These are phyloP conservation scores for Isichthys henryi DNA, from an alignment of 2,113 vertebrate species.

Conservation along the genomic window DNA sequence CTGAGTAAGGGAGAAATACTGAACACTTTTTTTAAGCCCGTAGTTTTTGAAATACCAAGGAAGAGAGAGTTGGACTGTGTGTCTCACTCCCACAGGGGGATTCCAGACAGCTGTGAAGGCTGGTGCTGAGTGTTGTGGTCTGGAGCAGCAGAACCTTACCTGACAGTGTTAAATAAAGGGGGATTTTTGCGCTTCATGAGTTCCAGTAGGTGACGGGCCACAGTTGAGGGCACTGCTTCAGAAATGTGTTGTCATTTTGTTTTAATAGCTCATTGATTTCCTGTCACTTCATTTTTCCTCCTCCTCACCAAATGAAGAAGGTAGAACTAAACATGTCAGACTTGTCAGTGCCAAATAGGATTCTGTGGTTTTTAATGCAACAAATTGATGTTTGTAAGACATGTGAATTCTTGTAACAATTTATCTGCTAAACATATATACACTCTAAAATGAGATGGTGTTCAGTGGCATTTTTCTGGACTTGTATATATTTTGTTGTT, in stretches of 20 bases:
- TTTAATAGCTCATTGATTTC: slow-evolving; percentile 11
- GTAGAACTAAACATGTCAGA: background rate
- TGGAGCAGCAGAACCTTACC: background rate
- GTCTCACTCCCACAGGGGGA: background rate
- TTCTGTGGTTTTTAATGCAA: background rate
- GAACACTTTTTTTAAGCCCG: background rate
- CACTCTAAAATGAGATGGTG: background rate
- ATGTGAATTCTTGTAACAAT: background rate
- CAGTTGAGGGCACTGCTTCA: background rate
- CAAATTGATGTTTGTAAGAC: background rate
- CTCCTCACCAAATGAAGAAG: background rate
- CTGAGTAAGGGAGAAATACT: slow-evolving; percentile 8
- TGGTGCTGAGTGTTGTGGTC: background rate
- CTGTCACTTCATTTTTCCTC: background rate
- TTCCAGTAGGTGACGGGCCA: background rate
- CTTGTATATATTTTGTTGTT: background rate
- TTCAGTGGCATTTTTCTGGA: background rate
- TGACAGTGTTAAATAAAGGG: background rate
- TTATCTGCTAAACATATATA: background rate
- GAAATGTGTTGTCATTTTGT: background rate
- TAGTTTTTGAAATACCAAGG: background rate
- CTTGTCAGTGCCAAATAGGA: background rate
- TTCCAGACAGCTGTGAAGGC: background rate
- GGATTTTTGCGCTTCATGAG: background rate
- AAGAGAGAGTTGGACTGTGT: background rate